These are phyloP conservation scores for Heteromormyrus szaboi DNA, from an alignment of 2,797 vertebrate genomes.

Conservation along the genomic window DNA sequence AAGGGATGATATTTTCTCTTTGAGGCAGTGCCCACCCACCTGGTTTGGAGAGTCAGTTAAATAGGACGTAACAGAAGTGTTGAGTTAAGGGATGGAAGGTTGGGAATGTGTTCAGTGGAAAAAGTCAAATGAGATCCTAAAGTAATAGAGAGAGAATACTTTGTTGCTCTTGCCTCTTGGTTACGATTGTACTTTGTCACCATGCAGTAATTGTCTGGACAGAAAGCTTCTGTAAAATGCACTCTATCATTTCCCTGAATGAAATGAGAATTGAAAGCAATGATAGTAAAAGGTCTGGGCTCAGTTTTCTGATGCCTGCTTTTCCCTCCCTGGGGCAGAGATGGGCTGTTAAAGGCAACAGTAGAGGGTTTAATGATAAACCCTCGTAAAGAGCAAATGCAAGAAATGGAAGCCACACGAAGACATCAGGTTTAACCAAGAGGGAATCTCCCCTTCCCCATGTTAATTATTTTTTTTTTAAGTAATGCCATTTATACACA, in stretches of 20 bases:
- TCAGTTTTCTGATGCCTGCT: background rate
- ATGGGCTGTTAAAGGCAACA: background rate
- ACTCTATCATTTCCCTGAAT: background rate
- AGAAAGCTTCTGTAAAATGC: background rate
- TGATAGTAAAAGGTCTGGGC: background rate
- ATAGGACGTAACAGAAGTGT: slow-evolving; percentile 19
- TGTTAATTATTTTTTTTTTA: background rate
- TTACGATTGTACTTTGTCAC: background rate
- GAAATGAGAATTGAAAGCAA: background rate
- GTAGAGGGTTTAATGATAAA: background rate
- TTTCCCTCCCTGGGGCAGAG: background rate
- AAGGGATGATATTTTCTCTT: background rate
- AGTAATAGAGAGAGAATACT: background rate
- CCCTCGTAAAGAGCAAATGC: background rate
- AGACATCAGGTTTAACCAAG: slow-evolving; percentile 9
- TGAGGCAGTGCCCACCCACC: background rate
- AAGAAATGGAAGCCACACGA: background rate
- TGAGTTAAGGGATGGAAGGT: background rate
- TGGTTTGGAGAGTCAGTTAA: slow-evolving; percentile 10
- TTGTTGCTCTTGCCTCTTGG: background rate
- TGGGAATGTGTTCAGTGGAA: background rate
- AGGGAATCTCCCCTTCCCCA: background rate
- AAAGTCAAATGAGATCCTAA: background rate
- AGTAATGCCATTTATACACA: background rate
- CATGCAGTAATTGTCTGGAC: background rate